Evolutionary conservation across 2,888 invertebrate genomes (phyloP), one percentile per base, ranked within the genome.

Genomic region (Helleia helle): DNA sequence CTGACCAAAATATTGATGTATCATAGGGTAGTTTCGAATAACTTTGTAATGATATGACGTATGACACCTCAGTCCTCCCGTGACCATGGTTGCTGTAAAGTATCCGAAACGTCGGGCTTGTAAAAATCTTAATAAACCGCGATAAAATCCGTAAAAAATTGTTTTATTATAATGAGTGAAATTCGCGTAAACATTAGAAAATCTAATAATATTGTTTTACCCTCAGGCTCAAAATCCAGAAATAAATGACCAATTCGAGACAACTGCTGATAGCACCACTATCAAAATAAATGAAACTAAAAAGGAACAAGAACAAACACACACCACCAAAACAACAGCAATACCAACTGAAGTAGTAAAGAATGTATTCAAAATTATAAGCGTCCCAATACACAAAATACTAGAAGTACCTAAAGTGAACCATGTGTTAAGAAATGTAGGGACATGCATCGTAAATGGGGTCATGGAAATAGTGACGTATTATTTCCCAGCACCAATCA

Each of bases 381-480:
- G 52, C 4, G 44, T 41, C 3, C 66, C 71, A 0, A 46, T 80
- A 7, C 22, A 47, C 0, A 58, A 54, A 30, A 49, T 74, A 8
- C 27, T 75, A 1, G 46, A 47, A 0, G 41, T 52, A 8, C 74
- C 76, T 0, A 79, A 72, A 67, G 67, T 83, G 0, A 59, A 48
- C 2, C 42, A 49, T 12, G 79, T 81, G 0, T 24, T 81, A 0
- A 65, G 57, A 11, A 81, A 79, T 40, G 59, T 83, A 18, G 83
- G 80, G 0, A 73, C 70, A 0, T 83, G 83, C 39, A 44, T 76
- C 0, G 83, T 83, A 0, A 83, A 83, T 22, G 83, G 83, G 1
- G 71, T 65, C 0, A 73, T 83, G 73, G 83, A 83, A 27, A 47
- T 83, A 0, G 49, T 83, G 5, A 62, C 77, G 0, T 65, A 62